Evolutionary conservation across 2,113 vertebrate genomes (phyloP).

Genomic region (Pycnonotus jocosus): DNA sequence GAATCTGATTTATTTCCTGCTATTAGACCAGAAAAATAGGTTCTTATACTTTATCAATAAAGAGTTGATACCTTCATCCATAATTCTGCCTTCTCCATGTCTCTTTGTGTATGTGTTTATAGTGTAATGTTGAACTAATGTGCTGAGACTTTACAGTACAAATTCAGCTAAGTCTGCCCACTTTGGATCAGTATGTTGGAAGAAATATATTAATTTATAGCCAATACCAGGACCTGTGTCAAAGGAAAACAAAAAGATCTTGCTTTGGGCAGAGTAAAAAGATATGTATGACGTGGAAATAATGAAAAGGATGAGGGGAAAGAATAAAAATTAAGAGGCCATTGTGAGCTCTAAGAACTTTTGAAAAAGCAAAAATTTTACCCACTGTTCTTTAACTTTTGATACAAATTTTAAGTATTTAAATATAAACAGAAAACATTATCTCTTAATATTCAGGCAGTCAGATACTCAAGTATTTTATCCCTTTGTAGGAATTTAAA

Average conservation of each 20-base stretch:
- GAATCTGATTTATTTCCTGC: not conserved
- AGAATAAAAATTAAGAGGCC: not conserved
- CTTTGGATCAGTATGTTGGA: not conserved
- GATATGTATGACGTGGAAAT: not conserved
- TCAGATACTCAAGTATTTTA: not conserved
- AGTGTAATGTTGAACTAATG: not conserved
- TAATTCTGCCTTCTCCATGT: not conserved
- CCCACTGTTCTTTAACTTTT: not conserved
- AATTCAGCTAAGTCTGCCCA: not conserved
- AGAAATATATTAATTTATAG: not conserved
- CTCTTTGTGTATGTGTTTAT: not conserved
- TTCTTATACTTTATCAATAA: not conserved
- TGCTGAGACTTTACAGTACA: not conserved
- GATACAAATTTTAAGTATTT: not conserved
- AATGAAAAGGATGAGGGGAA: not conserved
- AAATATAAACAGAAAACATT: not conserved
- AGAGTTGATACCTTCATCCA: not conserved
- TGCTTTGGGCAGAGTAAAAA: not conserved
- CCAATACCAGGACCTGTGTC: not conserved
- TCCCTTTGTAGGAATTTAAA: conserved; percentile 32
- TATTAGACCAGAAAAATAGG: not conserved
- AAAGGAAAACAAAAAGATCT: not conserved
- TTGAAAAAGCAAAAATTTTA: not conserved
- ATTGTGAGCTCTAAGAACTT: not conserved
- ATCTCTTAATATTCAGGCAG: not conserved